These are phyloP conservation scores for Barbus barbus DNA, from an alignment of 2,113 vertebrate species.

Conservation along the genomic window DNA sequence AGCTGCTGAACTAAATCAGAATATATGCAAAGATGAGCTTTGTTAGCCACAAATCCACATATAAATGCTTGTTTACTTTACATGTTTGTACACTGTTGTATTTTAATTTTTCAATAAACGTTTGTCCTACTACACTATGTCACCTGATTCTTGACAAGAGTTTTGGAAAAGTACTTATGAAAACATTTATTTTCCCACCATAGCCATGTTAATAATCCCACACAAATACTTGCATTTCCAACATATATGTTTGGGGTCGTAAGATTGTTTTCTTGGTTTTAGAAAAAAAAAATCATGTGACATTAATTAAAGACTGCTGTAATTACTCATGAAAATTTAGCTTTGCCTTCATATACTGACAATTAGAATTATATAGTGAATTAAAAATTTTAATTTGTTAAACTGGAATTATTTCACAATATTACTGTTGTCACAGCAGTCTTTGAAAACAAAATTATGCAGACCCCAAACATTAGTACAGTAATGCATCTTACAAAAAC, in stretches of 20 bases:
- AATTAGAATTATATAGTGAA: background rate
- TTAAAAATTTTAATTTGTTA: background rate
- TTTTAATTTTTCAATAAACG: constrained; percentile 48
- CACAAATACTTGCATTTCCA: background rate
- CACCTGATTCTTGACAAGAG: background rate
- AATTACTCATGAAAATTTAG: too few species aligned
- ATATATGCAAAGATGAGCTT: constrained; percentile 1
- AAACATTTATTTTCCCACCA: background rate
- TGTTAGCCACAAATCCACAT: constrained; percentile 17
- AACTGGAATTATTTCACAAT: background rate
- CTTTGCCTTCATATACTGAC: background rate
- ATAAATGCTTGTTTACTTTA: constrained; percentile 3
- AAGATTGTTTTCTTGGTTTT: too few species aligned
- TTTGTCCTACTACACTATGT: constrained; percentile 4
- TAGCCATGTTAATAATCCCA: background rate
- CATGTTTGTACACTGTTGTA: constrained; percentile 25
- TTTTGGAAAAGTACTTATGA: background rate
- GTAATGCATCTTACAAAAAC: background rate
- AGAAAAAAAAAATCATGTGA: too few species aligned
- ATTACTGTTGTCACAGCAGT: too few species aligned
- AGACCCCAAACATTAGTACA: background rate
- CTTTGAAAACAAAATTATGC: background rate
- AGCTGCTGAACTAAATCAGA: constrained; percentile 64
- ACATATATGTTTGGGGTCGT: too few species aligned
- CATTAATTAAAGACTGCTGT: too few species aligned